Conservation (phyloP, 2,797 vertebrate species). For the Artibeus lituratus region DNA sequence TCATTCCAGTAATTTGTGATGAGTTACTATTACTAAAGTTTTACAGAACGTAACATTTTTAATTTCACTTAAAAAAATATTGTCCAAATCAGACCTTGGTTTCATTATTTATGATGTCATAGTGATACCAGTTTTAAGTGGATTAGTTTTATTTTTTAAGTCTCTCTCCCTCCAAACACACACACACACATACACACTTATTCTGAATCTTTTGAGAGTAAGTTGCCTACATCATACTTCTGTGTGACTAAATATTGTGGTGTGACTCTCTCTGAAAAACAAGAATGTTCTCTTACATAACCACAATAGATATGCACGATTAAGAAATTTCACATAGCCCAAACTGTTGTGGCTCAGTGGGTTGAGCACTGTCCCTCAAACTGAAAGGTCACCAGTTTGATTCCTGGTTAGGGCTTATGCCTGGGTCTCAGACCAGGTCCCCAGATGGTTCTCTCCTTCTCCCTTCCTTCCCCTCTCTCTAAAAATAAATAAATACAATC, state of each 20-base stretch:
- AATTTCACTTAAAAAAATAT: not conserved
- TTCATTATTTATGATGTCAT: not conserved
- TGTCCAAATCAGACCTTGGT: not conserved
- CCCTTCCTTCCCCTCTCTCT: not conserved
- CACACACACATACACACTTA: not conserved
- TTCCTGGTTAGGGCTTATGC: not conserved
- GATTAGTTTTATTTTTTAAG: not conserved
- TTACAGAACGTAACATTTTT: not conserved
- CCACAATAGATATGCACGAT: not conserved
- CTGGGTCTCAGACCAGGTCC: not conserved
- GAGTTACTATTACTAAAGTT: not conserved
- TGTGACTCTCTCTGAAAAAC: not conserved
- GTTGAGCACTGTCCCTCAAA: not conserved
- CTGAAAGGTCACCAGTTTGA: not conserved
- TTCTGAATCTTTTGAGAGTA: not conserved
- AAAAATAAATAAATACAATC: not conserved
- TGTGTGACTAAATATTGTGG: not conserved
- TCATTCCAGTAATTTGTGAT: not conserved
- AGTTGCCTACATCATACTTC: not conserved
- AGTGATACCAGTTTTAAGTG: not conserved
- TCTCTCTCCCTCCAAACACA: not conserved
- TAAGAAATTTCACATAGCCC: not conserved
- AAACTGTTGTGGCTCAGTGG: not conserved
- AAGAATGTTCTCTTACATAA: not conserved
- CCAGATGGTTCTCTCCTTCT: not conserved